Conservation (phyloP, 2,113 vertebrate genomes). For the Lophura nycthemera region DNA sequence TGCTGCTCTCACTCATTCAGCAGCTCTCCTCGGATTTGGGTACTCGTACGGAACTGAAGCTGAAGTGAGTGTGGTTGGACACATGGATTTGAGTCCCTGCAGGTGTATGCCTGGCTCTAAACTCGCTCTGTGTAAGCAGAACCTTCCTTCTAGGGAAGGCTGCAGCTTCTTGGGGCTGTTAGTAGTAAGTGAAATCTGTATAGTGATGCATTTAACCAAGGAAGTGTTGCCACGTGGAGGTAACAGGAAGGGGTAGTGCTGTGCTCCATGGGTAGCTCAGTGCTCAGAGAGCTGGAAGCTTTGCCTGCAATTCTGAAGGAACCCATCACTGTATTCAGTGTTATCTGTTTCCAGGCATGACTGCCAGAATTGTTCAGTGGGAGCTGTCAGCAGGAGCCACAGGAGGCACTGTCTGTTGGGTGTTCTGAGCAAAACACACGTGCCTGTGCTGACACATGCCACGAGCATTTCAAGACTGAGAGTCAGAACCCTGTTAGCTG, state of each 20-base stretch:
- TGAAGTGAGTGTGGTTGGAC: constrained; percentile 83
- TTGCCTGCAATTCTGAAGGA: neutral
- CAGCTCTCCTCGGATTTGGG: constrained; percentile 95
- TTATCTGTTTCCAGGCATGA: neutral
- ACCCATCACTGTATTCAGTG: neutral
- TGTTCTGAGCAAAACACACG: neutral
- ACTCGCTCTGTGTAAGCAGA: neutral
- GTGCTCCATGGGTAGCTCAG: accelerated
- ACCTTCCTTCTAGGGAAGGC: neutral
- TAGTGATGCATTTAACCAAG: accelerated
- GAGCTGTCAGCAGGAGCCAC: constrained; percentile 7
- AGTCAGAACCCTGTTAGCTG: constrained; percentile 14
- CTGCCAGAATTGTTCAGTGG: neutral
- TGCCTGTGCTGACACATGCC: constrained; percentile 13
- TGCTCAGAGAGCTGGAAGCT: neutral
- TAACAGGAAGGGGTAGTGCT: neutral
- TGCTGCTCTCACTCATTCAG: constrained; percentile 97
- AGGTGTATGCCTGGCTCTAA: neutral
- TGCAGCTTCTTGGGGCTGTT: neutral
- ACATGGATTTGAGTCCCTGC: accelerated
- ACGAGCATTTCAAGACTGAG: neutral
- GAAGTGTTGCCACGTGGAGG: accelerated
- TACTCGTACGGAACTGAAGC: constrained; percentile 93
- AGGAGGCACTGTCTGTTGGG: neutral
- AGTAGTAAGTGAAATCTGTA: neutral